These are phyloP conservation scores for Tromatobia lineatoria DNA, from an alignment of 2,888 invertebrate species.

Conservation along the genomic window DNA sequence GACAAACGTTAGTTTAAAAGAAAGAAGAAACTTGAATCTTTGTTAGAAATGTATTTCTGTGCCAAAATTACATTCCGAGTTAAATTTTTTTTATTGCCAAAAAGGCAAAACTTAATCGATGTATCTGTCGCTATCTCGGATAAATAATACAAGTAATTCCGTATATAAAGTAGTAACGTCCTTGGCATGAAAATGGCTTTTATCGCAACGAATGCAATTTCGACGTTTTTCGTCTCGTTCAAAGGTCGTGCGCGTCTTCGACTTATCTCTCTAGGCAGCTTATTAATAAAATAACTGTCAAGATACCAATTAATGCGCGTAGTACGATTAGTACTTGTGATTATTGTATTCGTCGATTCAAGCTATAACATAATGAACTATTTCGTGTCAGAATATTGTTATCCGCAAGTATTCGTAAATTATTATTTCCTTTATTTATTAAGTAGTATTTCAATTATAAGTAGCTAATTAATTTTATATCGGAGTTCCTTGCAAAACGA, in stretches of 20 bases:
- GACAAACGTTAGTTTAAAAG: too few species aligned
- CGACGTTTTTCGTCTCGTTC: conserved; percentile 7
- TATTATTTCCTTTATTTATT: neutral
- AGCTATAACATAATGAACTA: neutral
- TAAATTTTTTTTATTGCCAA: neutral
- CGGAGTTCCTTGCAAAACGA: conserved; percentile 17
- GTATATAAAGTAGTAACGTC: conserved; percentile 26
- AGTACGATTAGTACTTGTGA: neutral
- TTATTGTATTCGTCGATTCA: neutral
- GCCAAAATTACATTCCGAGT: conserved; percentile 19
- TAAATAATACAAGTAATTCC: conserved; percentile 29
- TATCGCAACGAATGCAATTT: conserved; percentile 12
- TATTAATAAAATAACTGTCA: conserved; percentile 6
- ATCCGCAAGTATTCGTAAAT: neutral
- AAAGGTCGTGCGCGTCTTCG: conserved; percentile 16
- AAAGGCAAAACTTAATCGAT: conserved; percentile 13
- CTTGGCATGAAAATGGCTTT: conserved; percentile 22
- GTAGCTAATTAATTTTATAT: conserved; percentile 37
- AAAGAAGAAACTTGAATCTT: too few species aligned
- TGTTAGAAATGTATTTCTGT: neutral
- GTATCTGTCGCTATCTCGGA: conserved; percentile 24
- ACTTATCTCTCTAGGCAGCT: conserved; percentile 6
- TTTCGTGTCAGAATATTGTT: neutral
- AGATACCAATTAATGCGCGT: conserved; percentile 10
- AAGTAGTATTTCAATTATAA: conserved; percentile 11